phyloP scores from a whole-genome alignment of 1,140 invertebrate genomes.

The Bombus fervidus region DNA sequence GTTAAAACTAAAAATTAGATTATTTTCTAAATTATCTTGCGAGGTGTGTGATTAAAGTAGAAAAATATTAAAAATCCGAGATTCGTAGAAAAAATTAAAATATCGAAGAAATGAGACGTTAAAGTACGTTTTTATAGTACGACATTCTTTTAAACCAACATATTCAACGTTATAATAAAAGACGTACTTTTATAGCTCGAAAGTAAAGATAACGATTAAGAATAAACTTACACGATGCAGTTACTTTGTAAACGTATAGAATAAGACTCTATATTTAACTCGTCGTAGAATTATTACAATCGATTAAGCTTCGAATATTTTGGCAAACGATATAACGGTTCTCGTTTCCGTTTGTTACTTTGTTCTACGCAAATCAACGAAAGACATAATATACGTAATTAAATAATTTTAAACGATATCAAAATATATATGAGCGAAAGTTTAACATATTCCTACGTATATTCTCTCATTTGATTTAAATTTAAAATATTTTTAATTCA shows the following conservation, averaged over 20 bases:
- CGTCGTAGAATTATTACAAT: neutral
- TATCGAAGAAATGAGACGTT: neutral
- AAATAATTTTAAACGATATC: too few species aligned
- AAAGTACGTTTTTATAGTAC: neutral
- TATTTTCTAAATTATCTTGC: neutral
- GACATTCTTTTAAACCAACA: too few species aligned
- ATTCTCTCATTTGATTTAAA: neutral
- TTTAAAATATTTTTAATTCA: neutral
- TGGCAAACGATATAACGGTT: accelerated
- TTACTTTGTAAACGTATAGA: too few species aligned
- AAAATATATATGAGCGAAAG: neutral
- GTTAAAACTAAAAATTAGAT: neutral
- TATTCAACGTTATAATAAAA: neutral
- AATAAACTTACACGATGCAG: neutral
- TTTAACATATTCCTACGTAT: neutral
- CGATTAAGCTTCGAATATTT: too few species aligned
- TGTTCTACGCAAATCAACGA: too few species aligned
- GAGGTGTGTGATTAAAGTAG: neutral
- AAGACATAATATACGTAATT: too few species aligned
- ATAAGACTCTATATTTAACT: neutral
- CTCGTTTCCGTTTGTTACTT: too few species aligned
- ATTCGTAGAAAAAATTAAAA: neutral
- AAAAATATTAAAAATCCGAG: neutral
- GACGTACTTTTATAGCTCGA: neutral
- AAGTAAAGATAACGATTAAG: too few species aligned